A percentile compares a stretch with the other conserved stretches of the same genome.
These are phyloP conservation scores for Benthosema pterotum DNA, from an alignment of 2,797 vertebrate genomes.

Conservation along the genomic window DNA sequence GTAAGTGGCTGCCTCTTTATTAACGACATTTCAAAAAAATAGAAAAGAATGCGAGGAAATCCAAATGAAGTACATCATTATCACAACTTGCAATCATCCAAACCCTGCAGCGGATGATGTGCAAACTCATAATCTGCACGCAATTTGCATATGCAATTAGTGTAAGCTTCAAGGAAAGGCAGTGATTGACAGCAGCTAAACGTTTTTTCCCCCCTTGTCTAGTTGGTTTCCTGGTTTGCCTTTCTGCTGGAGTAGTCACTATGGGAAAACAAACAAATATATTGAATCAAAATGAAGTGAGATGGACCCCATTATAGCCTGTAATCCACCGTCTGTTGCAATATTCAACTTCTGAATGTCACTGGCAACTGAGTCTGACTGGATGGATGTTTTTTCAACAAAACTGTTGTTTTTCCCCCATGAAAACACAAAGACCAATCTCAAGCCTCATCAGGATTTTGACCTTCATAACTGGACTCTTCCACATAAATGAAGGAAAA, in stretches of 20 bases:
- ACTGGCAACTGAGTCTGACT: no score
- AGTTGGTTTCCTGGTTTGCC: slow-evolving; percentile 26
- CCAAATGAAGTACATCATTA: slow-evolving; percentile 40
- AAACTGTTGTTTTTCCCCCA: no score
- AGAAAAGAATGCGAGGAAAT: slow-evolving; percentile 61
- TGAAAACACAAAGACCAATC: no score
- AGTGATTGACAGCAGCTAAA: slow-evolving; percentile 60
- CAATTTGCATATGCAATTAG: slow-evolving; percentile 76
- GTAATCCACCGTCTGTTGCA: no score
- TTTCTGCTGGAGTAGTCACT: background rate
- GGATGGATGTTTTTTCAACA: no score
- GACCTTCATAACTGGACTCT: no score
- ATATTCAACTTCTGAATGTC: no score
- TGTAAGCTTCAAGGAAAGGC: slow-evolving; percentile 52
- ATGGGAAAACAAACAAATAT: slow-evolving; percentile 1
- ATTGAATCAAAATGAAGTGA: slow-evolving; percentile 53
- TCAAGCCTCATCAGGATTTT: no score
- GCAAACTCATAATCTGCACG: slow-evolving; percentile 58
- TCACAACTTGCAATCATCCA: slow-evolving; percentile 63
- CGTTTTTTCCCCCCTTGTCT: slow-evolving; percentile 37
- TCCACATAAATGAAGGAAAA: no score
- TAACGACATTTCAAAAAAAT: slow-evolving; percentile 50
- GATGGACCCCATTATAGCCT: no score
- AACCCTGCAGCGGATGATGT: slow-evolving; percentile 41
- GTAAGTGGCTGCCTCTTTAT: slow-evolving; percentile 67